Percentiles rank a stretch among this genome's conserved stretches.
These are phyloP conservation scores for Bombus cullumanus DNA, from an alignment of 1,140 invertebrate genomes.

Conservation along the genomic window DNA sequence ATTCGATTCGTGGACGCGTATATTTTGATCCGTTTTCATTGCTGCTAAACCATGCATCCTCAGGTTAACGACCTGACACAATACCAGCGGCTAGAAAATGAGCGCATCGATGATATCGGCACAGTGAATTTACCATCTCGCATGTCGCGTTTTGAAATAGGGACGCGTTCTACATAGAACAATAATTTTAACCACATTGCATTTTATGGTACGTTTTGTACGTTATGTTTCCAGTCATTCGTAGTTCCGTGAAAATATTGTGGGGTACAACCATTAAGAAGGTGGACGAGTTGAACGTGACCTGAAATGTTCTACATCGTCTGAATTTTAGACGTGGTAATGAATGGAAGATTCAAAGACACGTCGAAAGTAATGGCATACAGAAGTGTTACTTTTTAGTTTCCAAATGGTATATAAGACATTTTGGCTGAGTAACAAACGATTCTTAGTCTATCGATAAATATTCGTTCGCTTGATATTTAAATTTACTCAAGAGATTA, in stretches of 20 bases:
- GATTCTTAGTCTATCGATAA: not conserved
- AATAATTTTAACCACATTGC: constrained; percentile 2
- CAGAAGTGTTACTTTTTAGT: too few species aligned
- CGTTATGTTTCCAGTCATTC: not conserved
- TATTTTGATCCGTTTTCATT: constrained; percentile 51
- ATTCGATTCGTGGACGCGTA: not conserved
- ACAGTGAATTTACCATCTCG: constrained; percentile 38
- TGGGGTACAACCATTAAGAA: not conserved
- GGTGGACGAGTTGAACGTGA: not conserved
- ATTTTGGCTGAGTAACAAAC: too few species aligned
- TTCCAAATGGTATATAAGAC: too few species aligned
- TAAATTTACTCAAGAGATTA: not conserved
- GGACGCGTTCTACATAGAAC: constrained; percentile 1
- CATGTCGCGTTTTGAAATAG: constrained; percentile 39
- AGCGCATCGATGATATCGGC: constrained; percentile 53
- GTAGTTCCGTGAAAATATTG: not conserved
- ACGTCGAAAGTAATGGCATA: too few species aligned
- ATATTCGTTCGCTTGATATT: not conserved
- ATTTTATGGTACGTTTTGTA: not conserved
- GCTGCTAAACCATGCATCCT: constrained; percentile 15
- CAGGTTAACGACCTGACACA: constrained; percentile 45
- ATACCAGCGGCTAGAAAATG: constrained; percentile 37
- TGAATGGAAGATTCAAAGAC: not conserved
- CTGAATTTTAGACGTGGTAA: not conserved
- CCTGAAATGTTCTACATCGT: not conserved